phyloP scores from a whole-genome alignment of 2,888 invertebrate genomes.

The Strigamia crassipes region DNA sequence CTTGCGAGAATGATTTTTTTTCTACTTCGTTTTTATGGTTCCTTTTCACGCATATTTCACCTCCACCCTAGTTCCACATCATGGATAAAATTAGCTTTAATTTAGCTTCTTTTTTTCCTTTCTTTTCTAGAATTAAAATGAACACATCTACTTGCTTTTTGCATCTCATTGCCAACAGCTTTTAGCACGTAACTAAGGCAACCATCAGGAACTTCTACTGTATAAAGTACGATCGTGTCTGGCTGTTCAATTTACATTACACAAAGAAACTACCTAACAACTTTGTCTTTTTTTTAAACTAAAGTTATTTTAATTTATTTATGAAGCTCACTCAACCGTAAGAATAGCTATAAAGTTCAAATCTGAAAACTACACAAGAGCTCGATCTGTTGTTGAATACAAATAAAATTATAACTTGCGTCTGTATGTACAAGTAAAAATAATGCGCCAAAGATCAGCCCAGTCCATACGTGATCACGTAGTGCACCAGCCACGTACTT shows the following conservation, averaged over 20 bases:
- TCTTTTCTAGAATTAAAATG: background rate
- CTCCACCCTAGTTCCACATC: background rate
- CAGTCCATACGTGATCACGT: background rate
- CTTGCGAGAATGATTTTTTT: constrained; percentile 28
- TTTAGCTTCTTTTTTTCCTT: background rate
- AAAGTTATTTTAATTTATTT: background rate
- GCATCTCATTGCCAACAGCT: background rate
- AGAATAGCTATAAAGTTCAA: background rate
- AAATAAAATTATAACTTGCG: constrained; percentile 14
- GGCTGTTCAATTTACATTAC: background rate
- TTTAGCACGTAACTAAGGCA: background rate
- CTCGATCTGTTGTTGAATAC: background rate
- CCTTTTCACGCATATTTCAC: constrained; percentile 35
- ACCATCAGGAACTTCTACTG: background rate
- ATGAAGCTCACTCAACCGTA: background rate
- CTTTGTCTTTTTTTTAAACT: no score
- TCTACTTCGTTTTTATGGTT: constrained; percentile 22
- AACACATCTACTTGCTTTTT: background rate
- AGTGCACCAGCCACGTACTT: constrained; percentile 12
- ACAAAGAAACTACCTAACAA: no score
- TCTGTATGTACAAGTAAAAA: background rate
- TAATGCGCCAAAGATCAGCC: background rate
- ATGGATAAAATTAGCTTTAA: constrained; percentile 29
- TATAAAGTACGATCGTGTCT: background rate
- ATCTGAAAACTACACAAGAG: background rate